A percentile compares a stretch with the other conserved stretches of the same genome.
Conservation (phyloP, 2,888 invertebrate species). For the Myathropa florea region DNA sequence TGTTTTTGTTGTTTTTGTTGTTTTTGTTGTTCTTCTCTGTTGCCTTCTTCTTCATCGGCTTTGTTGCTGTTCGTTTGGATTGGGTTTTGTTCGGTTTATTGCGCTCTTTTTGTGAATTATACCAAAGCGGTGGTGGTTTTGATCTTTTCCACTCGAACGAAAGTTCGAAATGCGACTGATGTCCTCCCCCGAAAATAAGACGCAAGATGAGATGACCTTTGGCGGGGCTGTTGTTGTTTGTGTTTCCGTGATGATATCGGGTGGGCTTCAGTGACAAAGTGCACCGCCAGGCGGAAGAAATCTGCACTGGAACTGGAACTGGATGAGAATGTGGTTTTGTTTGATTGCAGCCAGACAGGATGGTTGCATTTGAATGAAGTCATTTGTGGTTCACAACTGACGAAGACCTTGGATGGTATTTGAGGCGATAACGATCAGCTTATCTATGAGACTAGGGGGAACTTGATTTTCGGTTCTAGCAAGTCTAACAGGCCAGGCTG, state of each 20-base stretch:
- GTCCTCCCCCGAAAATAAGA: not conserved
- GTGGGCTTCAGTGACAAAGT: not conserved
- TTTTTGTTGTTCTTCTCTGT: not conserved
- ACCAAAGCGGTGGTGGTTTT: constrained; percentile 41
- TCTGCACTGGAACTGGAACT: no score
- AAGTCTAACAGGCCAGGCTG: no score
- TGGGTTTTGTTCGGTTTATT: constrained; percentile 3
- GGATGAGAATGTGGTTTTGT: not conserved
- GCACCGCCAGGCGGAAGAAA: not conserved
- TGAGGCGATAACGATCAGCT: no score
- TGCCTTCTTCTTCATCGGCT: not conserved
- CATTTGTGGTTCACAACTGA: no score
- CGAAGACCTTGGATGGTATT: no score
- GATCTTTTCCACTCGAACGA: constrained; percentile 19
- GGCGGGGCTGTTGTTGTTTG: not conserved
- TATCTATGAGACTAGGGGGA: no score
- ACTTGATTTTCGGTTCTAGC: no score
- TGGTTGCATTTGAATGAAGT: no score
- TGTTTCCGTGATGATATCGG: not conserved
- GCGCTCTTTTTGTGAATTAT: constrained; percentile 9
- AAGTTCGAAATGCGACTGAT: constrained; percentile 19
- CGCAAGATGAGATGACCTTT: not conserved
- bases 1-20: constrained; percentile 21
- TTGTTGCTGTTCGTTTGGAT: not conserved
- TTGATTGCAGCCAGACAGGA: no score